Evolutionary conservation across 2,113 vertebrate species (phyloP).

Genomic region (Leiothrix lutea): DNA sequence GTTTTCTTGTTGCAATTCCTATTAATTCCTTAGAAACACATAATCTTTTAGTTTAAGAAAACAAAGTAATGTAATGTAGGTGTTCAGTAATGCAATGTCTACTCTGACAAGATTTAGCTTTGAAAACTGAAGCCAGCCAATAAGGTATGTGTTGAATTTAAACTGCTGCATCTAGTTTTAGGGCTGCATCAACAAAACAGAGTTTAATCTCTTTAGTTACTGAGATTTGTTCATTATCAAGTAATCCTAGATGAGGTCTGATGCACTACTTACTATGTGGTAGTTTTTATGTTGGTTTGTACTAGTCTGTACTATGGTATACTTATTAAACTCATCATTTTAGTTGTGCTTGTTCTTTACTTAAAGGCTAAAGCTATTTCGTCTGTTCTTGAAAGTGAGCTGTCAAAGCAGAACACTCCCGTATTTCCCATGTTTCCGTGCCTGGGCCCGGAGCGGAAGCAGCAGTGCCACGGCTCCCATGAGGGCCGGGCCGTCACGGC

Average conservation of each 20-base stretch:
- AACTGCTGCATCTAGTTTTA: neutral
- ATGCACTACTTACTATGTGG: neutral
- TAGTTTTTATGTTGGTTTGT: neutral
- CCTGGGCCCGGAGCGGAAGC: accelerated
- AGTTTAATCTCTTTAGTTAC: neutral
- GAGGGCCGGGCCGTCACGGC: accelerated
- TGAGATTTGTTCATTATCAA: neutral
- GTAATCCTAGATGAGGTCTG: neutral
- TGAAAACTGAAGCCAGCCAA: neutral
- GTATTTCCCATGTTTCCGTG: accelerated
- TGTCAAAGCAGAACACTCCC: accelerated
- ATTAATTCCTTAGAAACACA: neutral
- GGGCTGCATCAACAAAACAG: neutral
- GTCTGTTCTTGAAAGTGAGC: neutral
- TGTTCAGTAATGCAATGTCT: neutral
- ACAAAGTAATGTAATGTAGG: neutral
- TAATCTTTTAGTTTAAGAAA: neutral
- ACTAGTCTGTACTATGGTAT: neutral
- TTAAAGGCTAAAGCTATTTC: neutral
- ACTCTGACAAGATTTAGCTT: neutral
- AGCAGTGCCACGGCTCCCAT: accelerated
- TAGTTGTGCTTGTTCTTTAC: neutral
- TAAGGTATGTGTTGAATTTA: neutral
- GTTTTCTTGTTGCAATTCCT: neutral
- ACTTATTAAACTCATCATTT: neutral